phyloP scores from a whole-genome alignment of 2,113 vertebrate genomes.

The Pterocles orientalis region DNA sequence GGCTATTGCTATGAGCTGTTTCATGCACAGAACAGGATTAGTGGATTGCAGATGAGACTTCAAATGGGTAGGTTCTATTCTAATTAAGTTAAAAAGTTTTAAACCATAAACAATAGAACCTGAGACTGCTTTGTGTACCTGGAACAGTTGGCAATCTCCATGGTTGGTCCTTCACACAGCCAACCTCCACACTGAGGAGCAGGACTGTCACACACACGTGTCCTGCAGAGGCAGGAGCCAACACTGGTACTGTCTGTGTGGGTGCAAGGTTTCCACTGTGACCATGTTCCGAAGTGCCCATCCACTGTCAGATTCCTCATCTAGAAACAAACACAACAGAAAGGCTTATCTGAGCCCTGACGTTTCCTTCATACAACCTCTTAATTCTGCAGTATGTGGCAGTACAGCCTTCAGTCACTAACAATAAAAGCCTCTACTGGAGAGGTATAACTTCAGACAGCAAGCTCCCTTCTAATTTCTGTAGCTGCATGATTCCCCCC shows the following conservation, averaged over 20 bases:
- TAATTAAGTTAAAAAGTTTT: neutral
- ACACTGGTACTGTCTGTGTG: conserved; percentile 82
- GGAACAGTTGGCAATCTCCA: conserved; percentile 96
- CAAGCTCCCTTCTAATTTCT: neutral
- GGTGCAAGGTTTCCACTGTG: conserved; percentile 85
- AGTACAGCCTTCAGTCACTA: neutral
- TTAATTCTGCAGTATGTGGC: neutral
- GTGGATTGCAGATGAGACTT: neutral
- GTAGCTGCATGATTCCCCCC: neutral
- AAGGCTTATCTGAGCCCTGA: neutral
- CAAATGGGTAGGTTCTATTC: neutral
- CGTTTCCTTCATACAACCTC: neutral
- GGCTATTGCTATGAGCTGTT: neutral
- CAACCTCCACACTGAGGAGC: conserved; percentile 90
- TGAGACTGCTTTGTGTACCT: conserved; percentile 75
- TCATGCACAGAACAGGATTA: neutral
- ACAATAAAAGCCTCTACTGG: neutral
- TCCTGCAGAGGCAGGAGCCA: conserved; percentile 90
- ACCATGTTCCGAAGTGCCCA: conserved; percentile 88
- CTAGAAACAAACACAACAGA: conserved; percentile 70
- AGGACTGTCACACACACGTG: conserved; percentile 87
- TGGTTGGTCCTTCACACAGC: conserved; percentile 86
- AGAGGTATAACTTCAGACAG: neutral
- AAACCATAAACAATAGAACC: neutral
- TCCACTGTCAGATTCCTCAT: conserved; percentile 92